Base-by-base conservation (phyloP, 2,888 invertebrate species). In the Agrotis segetum region DNA sequence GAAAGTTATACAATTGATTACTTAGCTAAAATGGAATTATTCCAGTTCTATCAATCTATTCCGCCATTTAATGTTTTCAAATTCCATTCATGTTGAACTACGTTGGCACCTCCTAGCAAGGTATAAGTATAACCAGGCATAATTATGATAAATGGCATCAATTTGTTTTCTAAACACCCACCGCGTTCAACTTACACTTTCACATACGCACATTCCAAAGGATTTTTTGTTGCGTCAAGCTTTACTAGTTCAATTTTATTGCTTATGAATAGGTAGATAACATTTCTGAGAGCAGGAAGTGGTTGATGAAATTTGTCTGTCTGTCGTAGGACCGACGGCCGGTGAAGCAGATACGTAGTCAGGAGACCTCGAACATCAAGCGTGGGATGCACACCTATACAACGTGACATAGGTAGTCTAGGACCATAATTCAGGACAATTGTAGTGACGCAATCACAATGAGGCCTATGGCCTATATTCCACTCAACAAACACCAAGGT, bases 401-500 rank as follows among this genome's bases (percentile, higher is more conserved):
- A 61, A 52, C 34, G 34, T 64, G 47, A 21, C 53, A 2, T 17
- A 49, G 53, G 63, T 24, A 53, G 19, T 19, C 46, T 29, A 47
- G 40, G 62, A 52, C 47, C 59, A 29, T 52, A 47, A 29, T 59
- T 40, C 24, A 74, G 40, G 52, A 67, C 40, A 60, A 61, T 61
- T 24, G 47, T 50, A 47, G 50, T 59, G 62, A 81, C 81, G 71
- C 44, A 24, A 81, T 52, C 16, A 24, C 46, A 21, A 47, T 46
- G 56, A 75, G 77, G 63, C 59, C 63, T 76, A 13, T 79, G 59
- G 21, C 60, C 64, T 47, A 67, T 29, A 81, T 74, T 53, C 53
- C 49, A n/a, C 52, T 29, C 34, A 49, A 63, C 47, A 60, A 61
- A 50, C 59, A 70, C 58, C 66, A 78, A 59, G 65, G 77, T 55